A percentile compares a stretch with the other conserved stretches of the same genome.
phyloP scores from a whole-genome alignment of 2,888 invertebrate species.

The Platycnemis pennipes region DNA sequence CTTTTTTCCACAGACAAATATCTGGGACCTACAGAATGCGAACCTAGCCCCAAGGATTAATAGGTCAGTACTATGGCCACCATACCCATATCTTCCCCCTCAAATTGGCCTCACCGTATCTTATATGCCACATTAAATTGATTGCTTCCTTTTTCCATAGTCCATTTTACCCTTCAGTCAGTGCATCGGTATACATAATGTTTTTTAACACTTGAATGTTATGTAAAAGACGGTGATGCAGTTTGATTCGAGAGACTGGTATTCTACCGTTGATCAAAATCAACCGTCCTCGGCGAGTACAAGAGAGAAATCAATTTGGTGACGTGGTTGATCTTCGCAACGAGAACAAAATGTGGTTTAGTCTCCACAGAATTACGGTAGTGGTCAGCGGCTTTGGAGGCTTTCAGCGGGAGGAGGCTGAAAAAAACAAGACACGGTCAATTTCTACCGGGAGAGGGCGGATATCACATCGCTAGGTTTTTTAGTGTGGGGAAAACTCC shows the following conservation, averaged over 20 bases:
- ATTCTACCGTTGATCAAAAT: neutral
- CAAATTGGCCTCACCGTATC: no score
- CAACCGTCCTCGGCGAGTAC: neutral
- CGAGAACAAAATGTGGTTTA: constrained; percentile 18
- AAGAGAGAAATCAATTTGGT: neutral
- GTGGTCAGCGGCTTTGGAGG: neutral
- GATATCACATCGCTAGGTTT: neutral
- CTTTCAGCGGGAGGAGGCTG: neutral
- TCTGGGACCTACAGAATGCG: no score
- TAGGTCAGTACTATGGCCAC: no score
- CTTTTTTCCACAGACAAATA: no score
- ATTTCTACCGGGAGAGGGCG: neutral
- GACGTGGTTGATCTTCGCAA: neutral
- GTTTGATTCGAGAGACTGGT: neutral
- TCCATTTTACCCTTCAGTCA: no score
- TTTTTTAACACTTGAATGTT: no score
- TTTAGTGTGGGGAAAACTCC: neutral
- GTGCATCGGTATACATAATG: no score
- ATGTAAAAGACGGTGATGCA: no score
- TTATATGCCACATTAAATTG: no score
- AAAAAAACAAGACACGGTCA: neutral
- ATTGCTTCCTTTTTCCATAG: no score
- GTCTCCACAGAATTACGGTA: constrained; percentile 17
- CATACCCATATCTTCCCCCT: no score
- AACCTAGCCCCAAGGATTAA: no score